phyloP scores from a whole-genome alignment of 2,888 invertebrate species.

The Thymelicus lineola region DNA sequence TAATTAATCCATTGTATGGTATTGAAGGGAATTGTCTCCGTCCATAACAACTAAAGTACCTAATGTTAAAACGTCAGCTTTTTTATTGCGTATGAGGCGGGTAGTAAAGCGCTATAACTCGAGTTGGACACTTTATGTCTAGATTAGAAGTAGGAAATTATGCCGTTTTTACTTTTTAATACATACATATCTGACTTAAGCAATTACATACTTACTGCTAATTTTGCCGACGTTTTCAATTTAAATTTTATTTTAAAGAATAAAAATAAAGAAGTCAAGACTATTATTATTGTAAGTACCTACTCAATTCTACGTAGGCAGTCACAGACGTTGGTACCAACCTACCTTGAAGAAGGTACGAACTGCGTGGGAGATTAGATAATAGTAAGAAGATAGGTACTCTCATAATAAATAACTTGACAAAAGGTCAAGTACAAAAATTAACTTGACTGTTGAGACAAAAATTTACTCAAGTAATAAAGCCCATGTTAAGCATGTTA shows the following conservation, averaged over 20 bases:
- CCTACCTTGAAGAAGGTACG: too few relatives aligned
- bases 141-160: background rate
- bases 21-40: constrained; percentile 24
- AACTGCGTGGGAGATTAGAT: too few relatives aligned
- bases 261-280: too few relatives aligned
- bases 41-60: background rate
- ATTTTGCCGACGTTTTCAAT: background rate
- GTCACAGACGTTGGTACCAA: too few relatives aligned
- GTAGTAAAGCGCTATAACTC: background rate
- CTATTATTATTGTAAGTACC: too few relatives aligned
- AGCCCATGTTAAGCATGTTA: too few relatives aligned
- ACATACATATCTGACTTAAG: background rate
- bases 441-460: too few relatives aligned
- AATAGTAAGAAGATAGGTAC: too few relatives aligned
- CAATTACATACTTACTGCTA: background rate
- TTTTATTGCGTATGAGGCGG: background rate
- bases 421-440: too few relatives aligned
- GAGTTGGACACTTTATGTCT: background rate
- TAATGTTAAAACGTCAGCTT: background rate
- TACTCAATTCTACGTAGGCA: too few relatives aligned
- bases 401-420: too few relatives aligned
- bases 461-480: too few relatives aligned
- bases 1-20: constrained; percentile 24
- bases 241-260: background rate
- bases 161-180: background rate